phyloP scores from a whole-genome alignment of 2,797 vertebrate species.

The Sebastes hopkinsi region DNA sequence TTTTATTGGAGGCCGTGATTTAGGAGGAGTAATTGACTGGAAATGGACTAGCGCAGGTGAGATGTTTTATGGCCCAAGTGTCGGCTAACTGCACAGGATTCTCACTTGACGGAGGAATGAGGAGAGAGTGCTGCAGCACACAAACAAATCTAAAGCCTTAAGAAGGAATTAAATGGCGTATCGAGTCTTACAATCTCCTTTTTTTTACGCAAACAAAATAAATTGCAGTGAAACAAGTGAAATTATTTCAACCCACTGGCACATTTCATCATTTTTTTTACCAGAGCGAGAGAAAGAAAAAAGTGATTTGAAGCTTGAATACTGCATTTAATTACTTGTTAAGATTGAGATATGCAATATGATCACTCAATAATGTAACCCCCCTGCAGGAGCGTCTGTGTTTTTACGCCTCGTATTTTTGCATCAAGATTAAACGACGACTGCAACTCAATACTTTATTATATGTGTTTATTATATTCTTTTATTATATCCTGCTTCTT shows the following conservation, averaged over 20 bases:
- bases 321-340: slow-evolving; percentile 52
- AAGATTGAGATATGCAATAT: slow-evolving; percentile 48
- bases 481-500: neutral
- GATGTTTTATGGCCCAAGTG: slow-evolving; percentile 55
- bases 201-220: slow-evolving; percentile 31
- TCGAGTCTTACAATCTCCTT: slow-evolving; percentile 13
- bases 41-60: slow-evolving; percentile 67
- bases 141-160: neutral
- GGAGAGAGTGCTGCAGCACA: neutral
- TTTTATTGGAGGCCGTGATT: slow-evolving; percentile 64
- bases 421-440: slow-evolving; percentile 2
- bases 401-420: neutral
- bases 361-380: slow-evolving; percentile 47
- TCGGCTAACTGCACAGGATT: slow-evolving; percentile 17
- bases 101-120: slow-evolving; percentile 14
- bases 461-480: neutral
- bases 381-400: slow-evolving; percentile 32
- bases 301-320: slow-evolving; percentile 40
- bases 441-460: neutral
- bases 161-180: slow-evolving; percentile 47
- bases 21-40: slow-evolving; percentile 74
- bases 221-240: slow-evolving; percentile 35
- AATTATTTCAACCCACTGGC: slow-evolving; percentile 41
- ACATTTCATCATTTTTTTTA: slow-evolving; percentile 41
- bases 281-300: neutral